A percentile compares a stretch with the other conserved stretches of the same genome.
phyloP scores from a whole-genome alignment of 1,140 invertebrate genomes.

The Drosophila sproati region DNA sequence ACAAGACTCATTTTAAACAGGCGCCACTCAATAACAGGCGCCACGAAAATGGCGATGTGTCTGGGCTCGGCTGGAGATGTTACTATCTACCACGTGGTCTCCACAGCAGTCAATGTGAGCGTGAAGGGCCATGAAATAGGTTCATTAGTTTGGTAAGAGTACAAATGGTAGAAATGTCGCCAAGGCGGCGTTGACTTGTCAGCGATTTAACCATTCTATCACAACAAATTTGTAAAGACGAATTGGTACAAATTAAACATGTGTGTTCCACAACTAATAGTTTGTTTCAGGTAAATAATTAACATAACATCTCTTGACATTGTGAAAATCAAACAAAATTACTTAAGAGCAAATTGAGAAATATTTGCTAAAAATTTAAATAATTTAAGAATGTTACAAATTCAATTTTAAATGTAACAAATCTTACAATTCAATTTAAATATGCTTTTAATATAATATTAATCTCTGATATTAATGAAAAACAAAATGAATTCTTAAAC shows the following conservation, averaged over 20 bases:
- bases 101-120: slow-evolving; percentile 25
- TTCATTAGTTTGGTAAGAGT: slow-evolving; percentile 12
- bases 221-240: background rate
- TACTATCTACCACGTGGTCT: background rate
- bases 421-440: too few species aligned
- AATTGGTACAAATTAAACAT: background rate
- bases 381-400: too few species aligned
- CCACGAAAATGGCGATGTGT: slow-evolving; percentile 37
- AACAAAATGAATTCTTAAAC: background rate
- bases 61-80: slow-evolving; percentile 34
- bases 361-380: too few species aligned
- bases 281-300: too few species aligned
- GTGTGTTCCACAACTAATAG: too few species aligned
- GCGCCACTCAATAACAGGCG: slow-evolving; percentile 33
- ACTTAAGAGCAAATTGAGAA: too few species aligned
- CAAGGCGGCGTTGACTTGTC: background rate
- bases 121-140: slow-evolving; percentile 1
- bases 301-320: too few species aligned
- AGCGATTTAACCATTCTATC: background rate
- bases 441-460: too few species aligned
- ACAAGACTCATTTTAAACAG: slow-evolving; percentile 25
- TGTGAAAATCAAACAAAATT: too few species aligned
- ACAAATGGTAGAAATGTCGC: background rate
- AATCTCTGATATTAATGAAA: too few species aligned
- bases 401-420: too few species aligned